phyloP scores from a whole-genome alignment of 1,140 invertebrate species.

The Aphelenchoides fujianensis region DNA sequence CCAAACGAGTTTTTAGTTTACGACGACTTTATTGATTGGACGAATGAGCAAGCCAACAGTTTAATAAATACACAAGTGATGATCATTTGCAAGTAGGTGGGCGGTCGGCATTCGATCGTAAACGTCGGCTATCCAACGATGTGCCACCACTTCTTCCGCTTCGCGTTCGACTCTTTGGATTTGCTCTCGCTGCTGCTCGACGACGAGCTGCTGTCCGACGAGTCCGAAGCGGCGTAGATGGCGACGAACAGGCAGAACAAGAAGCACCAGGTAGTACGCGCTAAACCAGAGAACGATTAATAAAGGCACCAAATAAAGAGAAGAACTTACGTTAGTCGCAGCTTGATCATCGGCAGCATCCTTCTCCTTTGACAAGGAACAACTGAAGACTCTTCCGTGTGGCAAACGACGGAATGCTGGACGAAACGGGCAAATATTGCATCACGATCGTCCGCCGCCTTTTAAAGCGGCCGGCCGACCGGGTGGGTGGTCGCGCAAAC shows the following conservation, averaged over 20 bases:
- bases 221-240: neutral
- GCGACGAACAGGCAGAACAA: neutral
- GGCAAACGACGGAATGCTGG: too few relatives aligned
- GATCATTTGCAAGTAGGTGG: neutral
- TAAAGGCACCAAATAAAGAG: neutral
- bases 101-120: neutral
- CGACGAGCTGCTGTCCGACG: neutral
- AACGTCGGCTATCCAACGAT: neutral
- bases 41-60: too few relatives aligned
- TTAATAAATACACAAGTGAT: neutral
- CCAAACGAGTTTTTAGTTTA: too few relatives aligned
- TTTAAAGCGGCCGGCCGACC: too few relatives aligned
- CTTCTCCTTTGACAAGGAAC: too few relatives aligned
- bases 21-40: too few relatives aligned
- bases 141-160: conserved; percentile 2
- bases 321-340: neutral
- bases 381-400: too few relatives aligned
- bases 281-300: neutral
- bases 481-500: too few relatives aligned
- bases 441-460: too few relatives aligned
- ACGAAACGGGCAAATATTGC: too few relatives aligned
- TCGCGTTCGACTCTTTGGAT: neutral
- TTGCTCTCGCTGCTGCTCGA: neutral
- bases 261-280: neutral
- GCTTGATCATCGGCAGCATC: neutral